Percentiles rank a stretch among this genome's conserved stretches.
phyloP scores from a whole-genome alignment of 2,797 vertebrate genomes.

The Chrosomus eos region DNA sequence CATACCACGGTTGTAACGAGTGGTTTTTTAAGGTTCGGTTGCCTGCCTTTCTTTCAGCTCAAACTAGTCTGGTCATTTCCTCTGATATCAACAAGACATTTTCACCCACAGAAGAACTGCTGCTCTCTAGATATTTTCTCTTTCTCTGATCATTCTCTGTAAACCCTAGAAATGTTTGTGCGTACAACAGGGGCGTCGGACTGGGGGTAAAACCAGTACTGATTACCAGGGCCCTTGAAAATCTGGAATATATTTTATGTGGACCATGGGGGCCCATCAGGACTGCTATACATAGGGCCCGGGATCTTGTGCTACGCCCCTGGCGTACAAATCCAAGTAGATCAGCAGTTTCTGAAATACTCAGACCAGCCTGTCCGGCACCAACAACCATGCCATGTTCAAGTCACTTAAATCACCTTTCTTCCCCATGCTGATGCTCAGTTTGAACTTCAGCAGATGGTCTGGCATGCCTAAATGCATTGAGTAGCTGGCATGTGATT shows the following conservation, averaged over 20 bases:
- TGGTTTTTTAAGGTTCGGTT: neutral
- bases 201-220: too few relatives aligned
- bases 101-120: slow-evolving; percentile 30
- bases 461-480: neutral
- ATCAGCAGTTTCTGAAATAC: neutral
- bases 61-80: slow-evolving; percentile 46
- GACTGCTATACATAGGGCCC: too few relatives aligned
- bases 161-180: neutral
- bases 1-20: neutral
- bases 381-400: neutral
- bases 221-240: too few relatives aligned
- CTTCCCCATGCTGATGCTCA: neutral
- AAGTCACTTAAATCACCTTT: neutral
- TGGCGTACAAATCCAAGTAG: neutral
- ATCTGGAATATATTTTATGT: too few relatives aligned
- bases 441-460: neutral
- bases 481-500: neutral
- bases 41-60: neutral
- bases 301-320: too few relatives aligned
- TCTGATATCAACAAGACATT: slow-evolving; percentile 50
- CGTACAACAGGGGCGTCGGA: too few relatives aligned
- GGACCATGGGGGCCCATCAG: too few relatives aligned
- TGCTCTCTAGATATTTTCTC: neutral
- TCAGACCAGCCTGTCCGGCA: neutral
- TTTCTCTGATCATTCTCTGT: neutral